A percentile compares a stretch with the other conserved stretches of the same genome.
Conservation (phyloP, 2,797 vertebrate genomes). For the Onychomys leucogaster region DNA sequence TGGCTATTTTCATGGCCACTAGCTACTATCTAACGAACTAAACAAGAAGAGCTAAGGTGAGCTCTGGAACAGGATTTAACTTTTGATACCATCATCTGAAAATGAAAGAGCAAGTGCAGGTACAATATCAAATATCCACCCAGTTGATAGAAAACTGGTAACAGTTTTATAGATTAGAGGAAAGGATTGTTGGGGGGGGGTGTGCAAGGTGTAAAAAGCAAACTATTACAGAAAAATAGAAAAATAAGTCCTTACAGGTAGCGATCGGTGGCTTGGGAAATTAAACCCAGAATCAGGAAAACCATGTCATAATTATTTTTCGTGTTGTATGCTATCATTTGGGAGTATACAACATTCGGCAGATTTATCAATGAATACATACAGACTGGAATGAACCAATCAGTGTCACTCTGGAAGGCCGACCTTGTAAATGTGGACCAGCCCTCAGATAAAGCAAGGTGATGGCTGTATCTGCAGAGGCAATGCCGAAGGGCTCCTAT, state of each 20-base stretch:
- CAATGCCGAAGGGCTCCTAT: not conserved
- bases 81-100: constrained; percentile 35
- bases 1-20: constrained; percentile 52
- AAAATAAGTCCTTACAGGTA: constrained; percentile 1
- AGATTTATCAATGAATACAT: constrained; percentile 60
- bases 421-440: constrained; percentile 48
- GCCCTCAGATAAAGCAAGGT: not conserved
- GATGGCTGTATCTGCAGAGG: not conserved
- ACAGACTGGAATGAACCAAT: constrained; percentile 60
- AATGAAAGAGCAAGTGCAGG: not conserved
- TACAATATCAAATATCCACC: not conserved
- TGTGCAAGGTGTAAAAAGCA: not conserved
- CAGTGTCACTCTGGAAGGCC: constrained; percentile 57
- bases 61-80: constrained; percentile 59
- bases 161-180: not conserved
- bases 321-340: not conserved
- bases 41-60: constrained; percentile 33
- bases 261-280: not conserved
- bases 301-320: constrained; percentile 58
- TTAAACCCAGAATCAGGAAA: not conserved
- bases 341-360: constrained; percentile 13
- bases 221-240: constrained; percentile 49
- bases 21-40: constrained; percentile 63
- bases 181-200: not conserved
- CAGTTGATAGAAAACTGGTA: not conserved